A percentile compares a stretch with the other conserved stretches of the same genome.
phyloP scores from a whole-genome alignment of 2,888 invertebrate species.

The Chesias legatella region DNA sequence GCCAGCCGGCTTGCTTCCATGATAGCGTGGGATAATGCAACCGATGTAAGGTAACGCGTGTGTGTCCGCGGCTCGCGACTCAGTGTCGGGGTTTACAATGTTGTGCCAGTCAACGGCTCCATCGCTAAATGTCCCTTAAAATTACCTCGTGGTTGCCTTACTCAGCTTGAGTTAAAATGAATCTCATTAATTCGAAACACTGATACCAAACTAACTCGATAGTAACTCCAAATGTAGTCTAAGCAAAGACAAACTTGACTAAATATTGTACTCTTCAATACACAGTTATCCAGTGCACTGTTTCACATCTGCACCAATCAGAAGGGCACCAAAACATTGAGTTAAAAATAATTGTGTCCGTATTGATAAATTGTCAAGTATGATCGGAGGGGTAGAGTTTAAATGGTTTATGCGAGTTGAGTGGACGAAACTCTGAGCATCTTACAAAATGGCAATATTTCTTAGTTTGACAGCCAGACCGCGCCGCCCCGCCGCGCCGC shows the following conservation, averaged over 20 bases:
- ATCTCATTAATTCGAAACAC: too few species aligned
- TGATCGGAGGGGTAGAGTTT: conserved; percentile 33
- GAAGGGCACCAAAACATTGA: too few species aligned
- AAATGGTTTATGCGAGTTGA: conserved; percentile 43
- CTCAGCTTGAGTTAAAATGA: too few species aligned
- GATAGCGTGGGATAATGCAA: conserved; percentile 65
- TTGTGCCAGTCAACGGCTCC: conserved; percentile 45
- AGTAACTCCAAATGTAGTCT: too few species aligned
- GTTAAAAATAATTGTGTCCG: neutral
- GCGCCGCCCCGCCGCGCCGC: conserved; percentile 39
- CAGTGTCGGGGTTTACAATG: conserved; percentile 45
- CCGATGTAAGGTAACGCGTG: conserved; percentile 58
- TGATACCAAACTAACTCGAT: too few species aligned
- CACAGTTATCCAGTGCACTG: too few species aligned
- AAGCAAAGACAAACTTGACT: too few species aligned
- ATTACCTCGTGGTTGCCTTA: conserved; percentile 38
- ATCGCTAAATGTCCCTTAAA: conserved; percentile 38
- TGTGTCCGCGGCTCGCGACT: conserved; percentile 53
- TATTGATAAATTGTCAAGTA: conserved; percentile 20
- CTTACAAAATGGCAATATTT: conserved; percentile 60
- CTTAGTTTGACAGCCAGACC: conserved; percentile 68
- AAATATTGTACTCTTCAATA: too few species aligned
- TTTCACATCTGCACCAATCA: too few species aligned
- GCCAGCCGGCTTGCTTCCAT: conserved; percentile 68
- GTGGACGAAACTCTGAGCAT: conserved; percentile 42